Evolutionary conservation across 2,888 invertebrate genomes (phyloP), one percentile per base, ranked within the genome.

Genomic region (Sinopyrophorus schimmeli): DNA sequence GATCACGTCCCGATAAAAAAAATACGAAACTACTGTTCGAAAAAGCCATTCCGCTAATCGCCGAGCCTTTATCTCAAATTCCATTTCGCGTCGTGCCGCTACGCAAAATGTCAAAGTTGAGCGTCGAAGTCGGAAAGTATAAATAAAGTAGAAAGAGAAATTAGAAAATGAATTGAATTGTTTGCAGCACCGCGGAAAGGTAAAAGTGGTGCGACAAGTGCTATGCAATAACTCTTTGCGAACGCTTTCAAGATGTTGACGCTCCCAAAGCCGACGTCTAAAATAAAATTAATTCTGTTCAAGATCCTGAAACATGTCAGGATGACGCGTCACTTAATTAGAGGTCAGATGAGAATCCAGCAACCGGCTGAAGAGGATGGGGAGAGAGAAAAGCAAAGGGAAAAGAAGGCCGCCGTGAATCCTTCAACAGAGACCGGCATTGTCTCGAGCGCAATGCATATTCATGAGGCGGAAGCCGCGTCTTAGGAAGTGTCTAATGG

Each of bases 401-500:
- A n/a, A 32, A 32, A 47, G 38, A 47, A 34, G 40, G 26, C 24
- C 39, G 40, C 24, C 39, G 40, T 39, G 51, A 47, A 43, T 40
- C 51, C 41, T 42, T 38, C 47, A 43, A 43, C 43, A 44, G 42
- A 31, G 35, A 27, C 39, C 14, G 40, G 49, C 38, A 49, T 49
- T 54, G 52, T 56, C 42, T 49, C 34, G 30, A 46, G 27, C 40
- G 32, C 48, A 40, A 37, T 57, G 54, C 54, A 57, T 57, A 57
- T 54, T 57, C 57, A 57, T 57, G 57, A 57, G 47, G 30, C 31
- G 47, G 41, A 47, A 47, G 47, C 51, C 47, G 31, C 52, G 54
- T 54, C 57, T 54, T 54, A 47, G 40, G 47, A 47, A 47, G 47
- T 46, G 54, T 49, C 54, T 57, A 50, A 54, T 54, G 57, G 57